Evolutionary conservation across 1,140 invertebrate genomes (phyloP), one percentile per base, ranked within the genome.

Genomic region (Camponotus floridanus): DNA sequence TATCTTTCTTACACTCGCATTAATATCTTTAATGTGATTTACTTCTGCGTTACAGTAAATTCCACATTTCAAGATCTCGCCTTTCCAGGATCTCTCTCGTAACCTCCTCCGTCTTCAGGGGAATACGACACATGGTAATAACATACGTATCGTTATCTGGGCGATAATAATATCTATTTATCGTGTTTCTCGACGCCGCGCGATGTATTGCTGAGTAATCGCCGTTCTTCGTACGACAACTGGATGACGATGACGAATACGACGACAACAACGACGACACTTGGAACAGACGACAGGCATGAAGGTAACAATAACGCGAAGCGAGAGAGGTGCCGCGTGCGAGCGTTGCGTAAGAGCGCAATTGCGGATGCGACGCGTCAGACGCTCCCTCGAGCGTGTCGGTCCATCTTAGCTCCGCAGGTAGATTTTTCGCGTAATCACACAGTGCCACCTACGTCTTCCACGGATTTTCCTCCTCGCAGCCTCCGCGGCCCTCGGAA

Each of bases 301-400:
- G 88, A 85, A 87, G 88, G 88, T 67, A 90, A 90, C 88, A 89
- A 90, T 90, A 89, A 89, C 80, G 78, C 73, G 80, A 51, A 90
- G 89, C 78, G 86, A 61, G 85, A 85, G 36, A 87, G 70, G 80
- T 90, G 89, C 79, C 80, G 74, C 62, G 86, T 55, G 83, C n/a
- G 51, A 74, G 31, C 68, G 85, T 91, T 89, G 90, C 73, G 89
- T 91, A 89, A 91, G 86, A 88, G 55, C 76, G 70, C 65, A 70
- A 79, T 70, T 86, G 85, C 90, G 91, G 92, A 92, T 92, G 88
- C 91, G 90, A 90, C 90, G 91, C 89, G 87, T 91, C 90, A 92
- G 91, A 85, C 79, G 71, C 26, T 91, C 87, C 86, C 84, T 91
- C 87, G 86, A 92, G 91, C 91, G 91, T 92, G 87, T 88, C 91